Base-by-base conservation (phyloP, 1,140 invertebrate species). In the Pentalonia nigronervosa region DNA sequence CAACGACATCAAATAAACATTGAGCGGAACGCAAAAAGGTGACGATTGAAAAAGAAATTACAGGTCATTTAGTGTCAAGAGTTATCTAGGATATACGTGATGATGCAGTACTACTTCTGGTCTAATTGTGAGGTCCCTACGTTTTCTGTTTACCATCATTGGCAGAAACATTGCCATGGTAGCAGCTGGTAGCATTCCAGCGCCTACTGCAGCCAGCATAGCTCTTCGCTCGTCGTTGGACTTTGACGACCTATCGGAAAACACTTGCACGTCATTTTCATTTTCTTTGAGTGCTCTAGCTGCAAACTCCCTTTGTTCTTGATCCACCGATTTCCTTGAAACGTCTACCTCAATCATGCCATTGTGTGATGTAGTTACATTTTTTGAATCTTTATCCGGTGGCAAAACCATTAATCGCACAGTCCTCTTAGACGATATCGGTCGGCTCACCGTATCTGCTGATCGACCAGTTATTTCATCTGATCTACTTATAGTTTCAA, bases 131-230 rank as follows among this genome's bases (percentile, higher is more conserved):
- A 92, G n/a, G 14, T 92, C 89, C n/a, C 94, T 94, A 53, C 96
- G 95, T 94, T 95, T 96, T 94, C 96, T 95, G 7, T 96, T 97
- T 81, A 97, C 95, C 94, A 97, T 96, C 96, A 97, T 97, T 2
- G 97, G 97, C 53, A 97, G 96, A 94, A 97, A 96, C 96, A 97
- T 97, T 3, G 97, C 97, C 96, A 98, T 97, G 0, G 97, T 97
- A 50, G 81, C 91, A 0, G 97, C 97, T 34, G 97, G 97, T 56
- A 98, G 95, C 96, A 97, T 97, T 4, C 97, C 97, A 14, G 97
- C 97, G 6, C 97, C 96, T 11, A 97, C 97, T 8, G 97, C 97
- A 20, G 97, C 97, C 83, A 97, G 94, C 9, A 94, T 76, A 4
- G 94, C 94, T 7, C 93, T 91, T 83, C 93, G 93, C n/a, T 93